A percentile compares a stretch with the other conserved stretches of the same genome.
Evolutionary conservation across 1,140 invertebrate species (phyloP).

Genomic region (Sycophila sp.): DNA sequence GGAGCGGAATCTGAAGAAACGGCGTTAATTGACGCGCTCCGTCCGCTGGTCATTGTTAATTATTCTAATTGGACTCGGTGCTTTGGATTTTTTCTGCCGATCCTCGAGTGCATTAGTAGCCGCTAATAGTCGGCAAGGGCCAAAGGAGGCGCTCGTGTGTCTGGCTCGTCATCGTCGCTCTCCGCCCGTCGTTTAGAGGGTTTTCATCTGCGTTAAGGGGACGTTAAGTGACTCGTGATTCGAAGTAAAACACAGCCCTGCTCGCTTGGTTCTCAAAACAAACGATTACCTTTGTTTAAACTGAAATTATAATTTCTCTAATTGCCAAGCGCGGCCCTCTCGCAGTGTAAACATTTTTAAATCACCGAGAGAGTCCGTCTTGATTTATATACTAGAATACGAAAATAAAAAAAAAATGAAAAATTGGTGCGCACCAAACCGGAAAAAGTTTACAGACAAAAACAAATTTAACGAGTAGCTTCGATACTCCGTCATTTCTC

Average conservation of each 20-base stretch:
- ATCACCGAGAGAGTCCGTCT: no score
- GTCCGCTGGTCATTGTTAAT: slow-evolving; percentile 4
- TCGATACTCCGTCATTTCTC: no score
- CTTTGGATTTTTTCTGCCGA: background rate
- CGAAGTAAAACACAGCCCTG: background rate
- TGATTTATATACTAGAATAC: no score
- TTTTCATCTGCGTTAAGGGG: no score
- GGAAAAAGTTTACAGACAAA: no score
- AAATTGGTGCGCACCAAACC: no score
- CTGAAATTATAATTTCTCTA: slow-evolving; percentile 5
- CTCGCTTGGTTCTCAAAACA: slow-evolving; percentile 3
- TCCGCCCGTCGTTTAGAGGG: background rate
- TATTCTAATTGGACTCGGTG: slow-evolving; percentile 23
- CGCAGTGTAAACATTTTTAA: background rate
- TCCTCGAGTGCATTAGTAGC: slow-evolving; percentile 14
- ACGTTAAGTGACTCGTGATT: background rate
- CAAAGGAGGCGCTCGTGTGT: slow-evolving; percentile 1
- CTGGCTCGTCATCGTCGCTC: background rate
- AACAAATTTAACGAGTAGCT: no score
- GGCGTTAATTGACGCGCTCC: background rate
- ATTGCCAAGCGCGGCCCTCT: no score
- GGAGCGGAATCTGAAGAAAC: no score
- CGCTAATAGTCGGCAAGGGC: slow-evolving; percentile 22
- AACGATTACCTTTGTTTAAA: slow-evolving; percentile 24
- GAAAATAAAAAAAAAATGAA: no score